Base-by-base conservation (phyloP, 2,888 invertebrate species). In the Peribatodes rhomboidaria region DNA sequence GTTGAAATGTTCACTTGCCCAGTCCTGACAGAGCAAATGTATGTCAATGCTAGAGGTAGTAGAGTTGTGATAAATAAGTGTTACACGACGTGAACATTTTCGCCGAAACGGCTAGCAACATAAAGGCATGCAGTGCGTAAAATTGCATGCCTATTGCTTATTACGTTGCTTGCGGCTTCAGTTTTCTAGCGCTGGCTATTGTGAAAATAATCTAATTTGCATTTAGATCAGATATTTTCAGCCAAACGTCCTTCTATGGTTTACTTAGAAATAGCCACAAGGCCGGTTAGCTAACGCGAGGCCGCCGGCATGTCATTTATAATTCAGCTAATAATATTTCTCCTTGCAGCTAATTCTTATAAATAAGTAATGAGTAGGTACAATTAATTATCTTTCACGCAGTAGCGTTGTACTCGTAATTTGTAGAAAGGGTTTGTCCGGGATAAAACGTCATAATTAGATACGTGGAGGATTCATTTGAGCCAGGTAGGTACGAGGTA, bases 251-350 rank as follows among this genome's bases (percentile, higher is more conserved):
- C 87, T 88, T 86, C 83, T 74, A 72, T 78, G 78, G 75, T 77
- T 77, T 73, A 70, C 75, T 73, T 85, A 76, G 75, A 88, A 89
- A 90, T 91, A 90, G 86, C 80, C 85, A 78, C 85, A 82, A 89
- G 90, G 89, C 81, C 85, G 76, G 73, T 61, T 74, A 71, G 69
- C 68, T 72, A 71, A 58, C 68, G 57, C 76, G 80, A 84, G 84
- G 84, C 74, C 78, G 84, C 74, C 78, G 80, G 46, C 67, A 73
- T 72, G 67, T 72, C 76, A 77, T 76, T 74, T 75, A 75, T 79
- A 72, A 72, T 75, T 76, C 67, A 73, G 64, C 69, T 75, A 75
- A 74, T 78, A 79, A 82, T 80, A 81, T 67, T 50, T 55, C 49
- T 59, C 66, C 59, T 58, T 67, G 65, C 49, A 20, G 44, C 42